Evolutionary conservation across 2,888 invertebrate genomes (phyloP), one percentile per base, ranked within the genome.

Genomic region (Cryptus armator): DNA sequence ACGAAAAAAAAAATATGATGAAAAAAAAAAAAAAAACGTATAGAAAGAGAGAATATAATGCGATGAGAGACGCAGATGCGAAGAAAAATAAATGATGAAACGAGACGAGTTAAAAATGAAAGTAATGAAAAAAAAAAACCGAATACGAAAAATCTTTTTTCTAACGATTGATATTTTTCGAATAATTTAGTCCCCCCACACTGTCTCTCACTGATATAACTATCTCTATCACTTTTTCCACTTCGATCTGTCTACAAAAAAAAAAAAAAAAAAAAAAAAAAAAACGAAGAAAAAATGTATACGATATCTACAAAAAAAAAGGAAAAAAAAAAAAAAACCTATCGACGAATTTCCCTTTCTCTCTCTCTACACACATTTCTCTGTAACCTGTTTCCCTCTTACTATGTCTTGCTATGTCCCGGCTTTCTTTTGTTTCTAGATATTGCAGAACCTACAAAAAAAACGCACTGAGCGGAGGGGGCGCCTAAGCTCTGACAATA

Each of bases 361-460:
- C 89, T 93, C 87, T 90, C 87, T 88, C 86, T 90, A 90, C 89
- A 83, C 87, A 89, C 71, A 89, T 86, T 89, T 91, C 92, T 93
- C 92, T 93, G 87, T 92, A 90, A 91, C 91, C 92, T 92, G 90
- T 91, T 93, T 91, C 90, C 91, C 90, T 92, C 93, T 91, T 96
- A 96, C 96, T 96, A 96, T 96, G 96, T 96, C 96, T 96, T 96
- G 96, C 96, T 97, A 94, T 93, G 94, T 93, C 93, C 94, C 94
- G 93, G 92, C 94, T 97, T 96, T 96, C 96, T 96, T 96, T 97
- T 96, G 95, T 97, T 97, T 98, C 97, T 98, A 98, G 98, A 98
- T 98, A 97, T 98, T 98, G 97, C 98, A 98, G 98, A 98, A 98
- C 97, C 98, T 98, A 96, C 98, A 98, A 97, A 98, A 98, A 98